These are phyloP conservation scores for Chiloscyllium punctatum DNA, from an alignment of 2,797 vertebrate genomes.

Conservation along the genomic window DNA sequence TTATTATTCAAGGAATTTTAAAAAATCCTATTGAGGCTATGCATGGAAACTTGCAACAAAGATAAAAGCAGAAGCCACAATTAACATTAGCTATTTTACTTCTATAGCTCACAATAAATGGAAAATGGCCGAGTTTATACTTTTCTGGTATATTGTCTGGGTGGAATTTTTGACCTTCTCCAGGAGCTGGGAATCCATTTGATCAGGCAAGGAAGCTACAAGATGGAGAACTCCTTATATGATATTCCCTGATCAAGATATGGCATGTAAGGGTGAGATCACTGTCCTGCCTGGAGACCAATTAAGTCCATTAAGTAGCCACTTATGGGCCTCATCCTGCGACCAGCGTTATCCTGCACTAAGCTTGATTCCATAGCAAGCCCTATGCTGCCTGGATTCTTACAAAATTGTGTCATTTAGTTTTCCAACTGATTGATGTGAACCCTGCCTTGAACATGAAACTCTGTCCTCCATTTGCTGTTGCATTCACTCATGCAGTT, in stretches of 20 bases:
- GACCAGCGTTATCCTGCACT: not conserved
- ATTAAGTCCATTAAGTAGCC: not conserved
- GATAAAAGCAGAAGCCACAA: not conserved
- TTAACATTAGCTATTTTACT: not conserved
- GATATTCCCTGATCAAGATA: too few relatives aligned
- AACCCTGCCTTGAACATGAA: too few relatives aligned
- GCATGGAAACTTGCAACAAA: not conserved
- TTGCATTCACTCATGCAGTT: not conserved
- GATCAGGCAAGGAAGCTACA: not conserved
- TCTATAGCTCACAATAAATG: not conserved
- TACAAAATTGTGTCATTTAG: too few relatives aligned
- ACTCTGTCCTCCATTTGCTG: not conserved
- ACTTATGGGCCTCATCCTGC: not conserved
- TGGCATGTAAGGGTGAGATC: not conserved
- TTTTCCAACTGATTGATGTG: too few relatives aligned
- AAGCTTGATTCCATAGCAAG: too few relatives aligned
- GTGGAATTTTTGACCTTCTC: not conserved
- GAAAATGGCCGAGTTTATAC: not conserved
- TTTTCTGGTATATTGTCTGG: not conserved
- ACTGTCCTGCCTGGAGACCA: not conserved
- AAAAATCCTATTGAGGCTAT: not conserved
- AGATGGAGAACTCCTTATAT: not conserved
- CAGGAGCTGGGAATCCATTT: not conserved
- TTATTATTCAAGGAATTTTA: not conserved
- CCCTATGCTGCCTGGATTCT: too few relatives aligned